Evolutionary conservation across 1,140 invertebrate species (phyloP), one percentile per base, ranked within the genome.

Genomic region (Nasonia giraulti): DNA sequence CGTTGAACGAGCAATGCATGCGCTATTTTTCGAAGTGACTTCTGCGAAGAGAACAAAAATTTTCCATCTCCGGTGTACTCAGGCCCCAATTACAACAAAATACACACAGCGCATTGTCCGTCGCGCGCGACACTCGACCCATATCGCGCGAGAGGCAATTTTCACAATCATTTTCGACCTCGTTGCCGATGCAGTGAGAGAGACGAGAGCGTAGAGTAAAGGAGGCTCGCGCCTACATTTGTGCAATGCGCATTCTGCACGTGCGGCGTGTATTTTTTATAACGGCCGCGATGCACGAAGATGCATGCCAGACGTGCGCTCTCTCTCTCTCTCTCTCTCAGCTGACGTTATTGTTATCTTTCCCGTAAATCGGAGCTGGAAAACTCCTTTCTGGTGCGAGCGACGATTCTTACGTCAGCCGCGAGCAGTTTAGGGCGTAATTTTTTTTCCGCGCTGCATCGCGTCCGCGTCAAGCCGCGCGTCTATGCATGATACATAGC

Each of bases 141-240:
- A 20, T 55, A 55, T 55, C 50, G 44, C 47, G 69, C 23, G 20
- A 14, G 69, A 71, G 23, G 20, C 69, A 33, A 77, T 77, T 77
- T 77, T 77, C 44, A 23, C 55, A 77, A 77, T 77, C n/a, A 77
- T 77, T 77, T 47, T 77, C 44, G 75, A 27, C 75, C 44, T 77
- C 40, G 75, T 75, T 17, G 73, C 14, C n/a, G 71, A 23, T 33
- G 50, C 20, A 20, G 1, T 2, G 14, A 17, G 50, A 37, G 33
- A 37, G 40, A 44, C 40, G 40, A 31, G 27, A 10, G n/a, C 0
- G 1, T 11, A 37, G 33, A 37, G 40, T 44, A 44, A 44, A 10
- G 40, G 8, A 44, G 40, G 10, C 40, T 44, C 74, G 37, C 74
- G 74, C 37, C 40, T 77, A 50, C 44, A 55, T 77, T 77, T 77